A percentile compares a stretch with the other conserved stretches of the same genome.
Evolutionary conservation across 2,888 invertebrate species (phyloP).

Genomic region (Agrilus cyanescens): DNA sequence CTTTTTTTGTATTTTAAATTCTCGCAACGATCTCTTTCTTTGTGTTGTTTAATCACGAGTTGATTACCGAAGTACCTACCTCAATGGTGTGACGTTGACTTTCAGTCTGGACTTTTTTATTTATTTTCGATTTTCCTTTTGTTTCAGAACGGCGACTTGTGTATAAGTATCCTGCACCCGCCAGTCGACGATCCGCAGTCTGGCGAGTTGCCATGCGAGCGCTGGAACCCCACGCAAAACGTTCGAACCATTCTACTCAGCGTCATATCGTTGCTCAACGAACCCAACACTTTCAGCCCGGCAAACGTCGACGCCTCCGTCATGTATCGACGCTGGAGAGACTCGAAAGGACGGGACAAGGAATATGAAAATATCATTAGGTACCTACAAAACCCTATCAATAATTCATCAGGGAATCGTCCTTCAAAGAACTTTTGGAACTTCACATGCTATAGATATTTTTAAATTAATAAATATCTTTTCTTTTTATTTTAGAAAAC

Average conservation of each 20-base stretch:
- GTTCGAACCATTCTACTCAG: conserved; percentile 96
- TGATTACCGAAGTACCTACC: background rate
- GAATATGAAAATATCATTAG: conserved; percentile 99
- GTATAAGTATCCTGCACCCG: conserved; percentile 98
- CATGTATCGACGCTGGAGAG: conserved; percentile 98
- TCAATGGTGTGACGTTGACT: background rate
- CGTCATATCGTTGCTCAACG: conserved; percentile 96
- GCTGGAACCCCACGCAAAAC: conserved; percentile 99
- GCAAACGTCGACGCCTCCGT: conserved; percentile 99
- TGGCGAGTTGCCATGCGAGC: conserved; percentile 96
- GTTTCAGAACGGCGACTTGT: conserved; percentile 91
- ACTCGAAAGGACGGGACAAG: conserved; percentile 94
- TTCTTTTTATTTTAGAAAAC: conserved; percentile 56
- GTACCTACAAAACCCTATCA: conserved; percentile 36
- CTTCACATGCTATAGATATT: background rate
- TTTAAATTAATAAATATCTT: conserved; percentile 3
- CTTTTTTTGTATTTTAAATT: no score
- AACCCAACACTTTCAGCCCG: conserved; percentile 98
- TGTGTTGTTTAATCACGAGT: no score
- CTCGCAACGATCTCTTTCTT: no score
- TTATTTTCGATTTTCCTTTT: conserved; percentile 7
- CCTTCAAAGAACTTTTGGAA: background rate
- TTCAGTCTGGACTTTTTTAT: background rate
- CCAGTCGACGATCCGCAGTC: conserved; percentile 99
- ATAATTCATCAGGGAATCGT: background rate